phyloP scores from a whole-genome alignment of 2,797 vertebrate species.

The Myripristis jacobus region DNA sequence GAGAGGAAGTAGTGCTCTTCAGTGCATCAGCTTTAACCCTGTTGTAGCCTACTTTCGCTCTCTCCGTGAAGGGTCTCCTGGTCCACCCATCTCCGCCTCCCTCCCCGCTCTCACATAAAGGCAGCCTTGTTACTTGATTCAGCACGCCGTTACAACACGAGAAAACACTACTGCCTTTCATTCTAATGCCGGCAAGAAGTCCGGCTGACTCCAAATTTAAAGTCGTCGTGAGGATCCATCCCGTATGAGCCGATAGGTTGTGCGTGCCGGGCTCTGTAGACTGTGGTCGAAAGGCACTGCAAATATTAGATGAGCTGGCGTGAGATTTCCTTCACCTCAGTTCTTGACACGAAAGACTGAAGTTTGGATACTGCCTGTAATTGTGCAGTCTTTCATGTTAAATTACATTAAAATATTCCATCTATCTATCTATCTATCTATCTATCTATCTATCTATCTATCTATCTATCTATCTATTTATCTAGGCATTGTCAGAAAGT shows the following conservation, averaged over 20 bases:
- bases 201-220: slow-evolving; percentile 45
- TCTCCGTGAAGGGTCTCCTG: slow-evolving; percentile 23
- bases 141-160: slow-evolving; percentile 64
- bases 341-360: no score
- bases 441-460: no score
- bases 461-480: no score
- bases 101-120: slow-evolving; percentile 71
- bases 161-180: slow-evolving; percentile 80
- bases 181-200: slow-evolving; percentile 54
- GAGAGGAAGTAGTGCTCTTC: background rate
- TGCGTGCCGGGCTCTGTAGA: background rate
- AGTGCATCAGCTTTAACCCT: slow-evolving; percentile 6
- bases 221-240: slow-evolving; percentile 55
- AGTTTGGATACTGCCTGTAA: no score
- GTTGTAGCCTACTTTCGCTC: slow-evolving; percentile 22
- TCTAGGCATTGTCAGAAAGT: no score
- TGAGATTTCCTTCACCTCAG: background rate
- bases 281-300: background rate
- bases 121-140: slow-evolving; percentile 77
- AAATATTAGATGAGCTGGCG: background rate
- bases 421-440: no score
- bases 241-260: slow-evolving; percentile 30
- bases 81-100: slow-evolving; percentile 59
- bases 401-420: no score
- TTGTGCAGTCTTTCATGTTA: no score